Evolutionary conservation across 2,113 vertebrate genomes (phyloP).

Genomic region (Deroptyus accipitrinus): DNA sequence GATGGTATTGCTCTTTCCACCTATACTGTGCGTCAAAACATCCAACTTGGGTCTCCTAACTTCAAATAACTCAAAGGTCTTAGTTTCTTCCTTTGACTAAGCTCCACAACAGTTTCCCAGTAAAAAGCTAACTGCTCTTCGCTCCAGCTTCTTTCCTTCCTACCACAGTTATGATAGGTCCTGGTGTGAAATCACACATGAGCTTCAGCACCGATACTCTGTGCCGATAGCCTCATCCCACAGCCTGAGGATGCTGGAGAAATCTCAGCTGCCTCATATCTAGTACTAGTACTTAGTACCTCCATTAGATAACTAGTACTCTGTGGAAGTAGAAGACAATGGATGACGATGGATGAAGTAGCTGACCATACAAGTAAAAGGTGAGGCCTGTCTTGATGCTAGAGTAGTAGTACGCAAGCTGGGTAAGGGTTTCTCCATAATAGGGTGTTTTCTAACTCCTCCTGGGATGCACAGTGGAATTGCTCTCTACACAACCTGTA

Average conservation of each 20-base stretch:
- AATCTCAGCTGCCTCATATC: background rate
- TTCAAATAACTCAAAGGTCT: background rate
- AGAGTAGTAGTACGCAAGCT: background rate
- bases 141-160: background rate
- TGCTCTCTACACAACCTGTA: background rate
- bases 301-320: background rate
- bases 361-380: background rate
- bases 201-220: background rate
- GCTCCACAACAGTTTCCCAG: background rate
- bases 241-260: background rate
- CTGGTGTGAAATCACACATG: background rate
- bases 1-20: background rate
- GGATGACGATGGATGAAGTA: background rate
- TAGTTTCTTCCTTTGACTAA: background rate
- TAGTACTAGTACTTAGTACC: background rate
- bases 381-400: background rate
- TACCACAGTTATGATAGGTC: background rate
- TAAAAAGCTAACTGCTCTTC: background rate
- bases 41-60: background rate
- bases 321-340: background rate
- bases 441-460: background rate
- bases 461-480: background rate
- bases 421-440: background rate
- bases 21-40: background rate
- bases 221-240: background rate